Evolutionary conservation across 2,888 invertebrate genomes (phyloP).

Genomic region (Bellardia pandia): DNA sequence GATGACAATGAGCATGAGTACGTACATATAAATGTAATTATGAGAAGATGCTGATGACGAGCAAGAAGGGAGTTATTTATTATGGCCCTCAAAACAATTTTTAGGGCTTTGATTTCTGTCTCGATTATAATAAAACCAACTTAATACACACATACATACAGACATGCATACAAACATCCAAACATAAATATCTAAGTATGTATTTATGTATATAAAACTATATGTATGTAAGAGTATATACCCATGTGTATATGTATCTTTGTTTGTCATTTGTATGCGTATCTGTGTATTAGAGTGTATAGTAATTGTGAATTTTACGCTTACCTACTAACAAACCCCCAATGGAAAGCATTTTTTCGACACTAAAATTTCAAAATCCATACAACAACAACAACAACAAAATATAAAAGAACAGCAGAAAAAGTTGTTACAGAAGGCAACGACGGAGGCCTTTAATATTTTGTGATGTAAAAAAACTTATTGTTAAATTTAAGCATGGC

Average conservation of each 20-base stretch:
- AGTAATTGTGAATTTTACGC: conserved; percentile 83
- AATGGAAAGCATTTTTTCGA: conserved; percentile 76
- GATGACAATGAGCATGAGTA: conserved; percentile 12
- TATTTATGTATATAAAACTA: neutral
- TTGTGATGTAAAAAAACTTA: conserved; percentile 43
- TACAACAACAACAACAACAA: neutral
- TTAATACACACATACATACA: conserved; percentile 67
- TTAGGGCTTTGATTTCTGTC: conserved; percentile 77
- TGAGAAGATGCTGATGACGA: conserved; percentile 59
- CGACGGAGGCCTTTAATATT: conserved; percentile 59
- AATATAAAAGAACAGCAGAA: conserved; percentile 33
- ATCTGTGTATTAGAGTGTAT: conserved; percentile 51
- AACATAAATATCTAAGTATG: conserved; percentile 23
- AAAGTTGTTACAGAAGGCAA: conserved; percentile 70
- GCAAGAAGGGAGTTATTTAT: conserved; percentile 63
- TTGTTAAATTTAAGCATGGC: conserved; percentile 61
- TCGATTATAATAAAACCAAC: conserved; percentile 64
- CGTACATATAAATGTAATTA: conserved; percentile 14
- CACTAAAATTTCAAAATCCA: conserved; percentile 64
- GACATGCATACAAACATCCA: conserved; percentile 16
- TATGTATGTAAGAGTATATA: neutral
- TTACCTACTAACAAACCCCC: conserved; percentile 82
- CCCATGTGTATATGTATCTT: neutral
- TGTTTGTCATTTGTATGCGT: conserved; percentile 4
- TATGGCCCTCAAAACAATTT: conserved; percentile 73